Evolutionary conservation across 2,888 invertebrate species (phyloP), one percentile per base, ranked within the genome.

Genomic region (Enchytraeus crypticus): DNA sequence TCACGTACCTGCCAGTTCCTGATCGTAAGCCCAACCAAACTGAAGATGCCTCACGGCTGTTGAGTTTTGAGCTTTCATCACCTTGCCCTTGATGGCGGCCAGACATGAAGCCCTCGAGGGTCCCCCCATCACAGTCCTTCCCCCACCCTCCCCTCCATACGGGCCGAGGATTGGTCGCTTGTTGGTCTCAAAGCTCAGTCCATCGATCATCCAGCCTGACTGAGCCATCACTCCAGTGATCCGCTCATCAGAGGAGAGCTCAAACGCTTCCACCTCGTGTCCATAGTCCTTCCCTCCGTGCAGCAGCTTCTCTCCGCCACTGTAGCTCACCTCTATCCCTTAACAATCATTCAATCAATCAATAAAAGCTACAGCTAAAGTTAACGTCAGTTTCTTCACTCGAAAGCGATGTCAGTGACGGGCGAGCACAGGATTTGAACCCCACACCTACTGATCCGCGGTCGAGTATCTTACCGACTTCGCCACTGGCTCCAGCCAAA

Each of bases 1-100:
- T n/a, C n/a, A n/a, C n/a, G n/a, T n/a, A n/a, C n/a, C n/a, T n/a
- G n/a, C n/a, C n/a, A n/a, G n/a, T n/a, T n/a, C n/a, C 38, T 53
- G 32, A 38, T 55, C 26, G 29, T 38, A 55, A 23, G 45, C 57
- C 45, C 45, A 57, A 4, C 18, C 45, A 21, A 57, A 57, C 14
- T 23, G 5, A 23, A 57, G 57, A 18, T 26, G 26, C 29, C 57
- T 27, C 21, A 57, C 47, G n/a, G 57, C 57, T n/a, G 26, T 18
- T 18, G n/a, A 21, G 11, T 23, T 5, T 23, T 57, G 57, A 5
- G 57, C 46, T 8, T 29, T 46, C 4, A 46, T 46, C n/a, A 57
- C 57, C 5, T 27, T 46, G n/a, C 57, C 57, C 23, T 27, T 57
- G 27, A 57, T 46, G 46, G 43, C 27, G 8, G 57, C 45, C 45